Percentiles rank a stretch among this genome's conserved stretches.
phyloP scores from a whole-genome alignment of 2,888 invertebrate genomes.

The Pseudococcus jackbeardsleyi region DNA sequence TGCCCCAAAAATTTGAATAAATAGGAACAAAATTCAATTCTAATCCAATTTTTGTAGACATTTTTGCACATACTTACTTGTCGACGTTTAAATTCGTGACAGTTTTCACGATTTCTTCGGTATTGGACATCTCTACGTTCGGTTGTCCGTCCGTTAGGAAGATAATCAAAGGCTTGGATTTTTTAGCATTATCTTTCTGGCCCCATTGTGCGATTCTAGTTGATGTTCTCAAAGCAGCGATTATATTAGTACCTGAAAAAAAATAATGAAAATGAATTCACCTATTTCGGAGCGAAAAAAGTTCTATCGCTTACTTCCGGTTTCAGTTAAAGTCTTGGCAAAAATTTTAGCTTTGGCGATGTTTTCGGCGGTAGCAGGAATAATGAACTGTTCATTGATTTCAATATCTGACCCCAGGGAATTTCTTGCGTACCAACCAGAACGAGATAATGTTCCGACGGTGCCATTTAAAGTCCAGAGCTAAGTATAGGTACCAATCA shows the following conservation, averaged over 20 bases:
- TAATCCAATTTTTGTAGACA: not conserved
- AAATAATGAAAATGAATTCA: slow-evolving; percentile 10
- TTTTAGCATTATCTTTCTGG: slow-evolving; percentile 61
- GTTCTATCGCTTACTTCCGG: slow-evolving; percentile 30
- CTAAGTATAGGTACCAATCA: slow-evolving; percentile 68
- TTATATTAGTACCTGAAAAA: slow-evolving; percentile 77
- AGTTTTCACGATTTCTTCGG: slow-evolving; percentile 73
- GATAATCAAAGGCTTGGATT: slow-evolving; percentile 76
- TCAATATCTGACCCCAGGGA: slow-evolving; percentile 31
- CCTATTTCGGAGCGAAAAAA: not conserved
- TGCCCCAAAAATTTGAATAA: no score
- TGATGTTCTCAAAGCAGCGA: slow-evolving; percentile 75
- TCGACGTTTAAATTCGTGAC: slow-evolving; percentile 73
- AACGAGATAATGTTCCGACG: slow-evolving; percentile 26
- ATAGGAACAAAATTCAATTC: not conserved
- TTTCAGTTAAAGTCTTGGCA: slow-evolving; percentile 71
- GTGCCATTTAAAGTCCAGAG: slow-evolving; percentile 74
- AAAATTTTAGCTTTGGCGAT: slow-evolving; percentile 75
- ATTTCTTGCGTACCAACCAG: slow-evolving; percentile 5
- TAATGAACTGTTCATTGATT: slow-evolving; percentile 69
- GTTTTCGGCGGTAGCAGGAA: slow-evolving; percentile 73
- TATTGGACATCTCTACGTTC: slow-evolving; percentile 74
- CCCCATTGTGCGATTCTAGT: slow-evolving; percentile 72
- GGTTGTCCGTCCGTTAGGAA: slow-evolving; percentile 80
- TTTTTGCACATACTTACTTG: slow-evolving; percentile 60